Percentiles rank a stretch among this genome's conserved stretches.
phyloP scores from a whole-genome alignment of 2,113 vertebrate genomes.

The Lepisosteus osseus region DNA sequence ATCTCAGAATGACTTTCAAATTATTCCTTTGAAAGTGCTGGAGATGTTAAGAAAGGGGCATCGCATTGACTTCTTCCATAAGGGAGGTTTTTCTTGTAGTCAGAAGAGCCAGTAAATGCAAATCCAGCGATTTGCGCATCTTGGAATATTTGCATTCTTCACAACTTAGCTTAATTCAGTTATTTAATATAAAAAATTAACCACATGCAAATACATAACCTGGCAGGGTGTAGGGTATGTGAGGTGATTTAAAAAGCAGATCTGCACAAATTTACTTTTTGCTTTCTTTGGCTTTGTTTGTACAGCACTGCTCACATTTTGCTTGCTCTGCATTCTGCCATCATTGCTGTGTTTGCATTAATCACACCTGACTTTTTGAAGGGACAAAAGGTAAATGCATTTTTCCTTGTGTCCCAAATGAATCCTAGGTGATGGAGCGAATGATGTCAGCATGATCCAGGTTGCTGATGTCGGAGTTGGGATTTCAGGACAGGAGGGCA shows the following conservation, averaged over 20 bases:
- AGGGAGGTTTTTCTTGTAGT: too few species aligned
- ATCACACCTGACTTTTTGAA: conserved; percentile 21
- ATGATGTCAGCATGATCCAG: conserved; percentile 99
- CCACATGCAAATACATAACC: too few species aligned
- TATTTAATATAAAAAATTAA: too few species aligned
- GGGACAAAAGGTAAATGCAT: not conserved
- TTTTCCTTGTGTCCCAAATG: conserved; percentile 12
- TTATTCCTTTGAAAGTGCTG: too few species aligned
- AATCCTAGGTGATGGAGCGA: conserved; percentile 89
- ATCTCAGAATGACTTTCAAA: too few species aligned
- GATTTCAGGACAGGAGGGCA: conserved; percentile 95
- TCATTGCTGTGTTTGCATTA: conserved; percentile 40
- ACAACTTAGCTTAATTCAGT: too few species aligned
- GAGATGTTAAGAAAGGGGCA: too few species aligned
- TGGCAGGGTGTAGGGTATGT: not conserved
- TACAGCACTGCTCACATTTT: conserved; percentile 26
- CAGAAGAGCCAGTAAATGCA: too few species aligned
- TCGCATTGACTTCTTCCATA: too few species aligned
- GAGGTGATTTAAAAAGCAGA: not conserved
- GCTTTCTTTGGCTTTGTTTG: conserved; percentile 25
- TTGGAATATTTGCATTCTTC: too few species aligned
- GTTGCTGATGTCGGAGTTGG: conserved; percentile 95
- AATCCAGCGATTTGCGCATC: too few species aligned
- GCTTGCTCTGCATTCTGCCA: conserved; percentile 34
- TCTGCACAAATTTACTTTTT: not conserved